These are phyloP conservation scores for Intellagama lesueurii DNA, from an alignment of 2,797 vertebrate species.

Conservation along the genomic window DNA sequence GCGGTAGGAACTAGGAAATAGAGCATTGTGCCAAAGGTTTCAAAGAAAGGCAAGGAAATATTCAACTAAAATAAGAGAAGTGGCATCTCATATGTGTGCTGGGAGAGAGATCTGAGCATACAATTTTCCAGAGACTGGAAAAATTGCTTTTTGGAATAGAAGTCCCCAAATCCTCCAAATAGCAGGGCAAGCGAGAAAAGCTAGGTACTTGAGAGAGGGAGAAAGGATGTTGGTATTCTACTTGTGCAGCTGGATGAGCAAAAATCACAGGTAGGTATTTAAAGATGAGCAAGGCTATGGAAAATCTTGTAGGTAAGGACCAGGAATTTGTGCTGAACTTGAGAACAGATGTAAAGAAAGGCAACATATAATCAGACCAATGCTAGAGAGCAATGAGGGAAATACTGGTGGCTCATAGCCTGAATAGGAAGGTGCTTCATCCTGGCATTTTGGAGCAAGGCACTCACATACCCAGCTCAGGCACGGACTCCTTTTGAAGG, in stretches of 20 bases:
- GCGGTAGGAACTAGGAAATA: neutral
- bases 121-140: neutral
- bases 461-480: no score
- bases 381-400: neutral
- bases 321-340: neutral
- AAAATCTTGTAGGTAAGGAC: neutral
- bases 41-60: neutral
- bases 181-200: neutral
- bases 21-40: neutral
- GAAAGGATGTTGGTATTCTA: neutral
- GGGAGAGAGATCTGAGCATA: no score
- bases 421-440: no score
- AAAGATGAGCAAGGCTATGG: neutral
- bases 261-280: neutral
- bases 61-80: neutral
- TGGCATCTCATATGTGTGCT: neutral
- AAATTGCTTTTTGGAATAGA: no score
- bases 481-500: no score
- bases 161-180: neutral
- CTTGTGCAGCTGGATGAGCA: neutral
- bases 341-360: neutral
- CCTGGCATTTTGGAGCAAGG: no score
- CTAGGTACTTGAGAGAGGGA: neutral
- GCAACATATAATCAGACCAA: neutral
- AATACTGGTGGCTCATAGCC: no score